A percentile compares a stretch with the other conserved stretches of the same genome.
phyloP scores from a whole-genome alignment of 2,113 vertebrate species.

The Vombatus ursinus region DNA sequence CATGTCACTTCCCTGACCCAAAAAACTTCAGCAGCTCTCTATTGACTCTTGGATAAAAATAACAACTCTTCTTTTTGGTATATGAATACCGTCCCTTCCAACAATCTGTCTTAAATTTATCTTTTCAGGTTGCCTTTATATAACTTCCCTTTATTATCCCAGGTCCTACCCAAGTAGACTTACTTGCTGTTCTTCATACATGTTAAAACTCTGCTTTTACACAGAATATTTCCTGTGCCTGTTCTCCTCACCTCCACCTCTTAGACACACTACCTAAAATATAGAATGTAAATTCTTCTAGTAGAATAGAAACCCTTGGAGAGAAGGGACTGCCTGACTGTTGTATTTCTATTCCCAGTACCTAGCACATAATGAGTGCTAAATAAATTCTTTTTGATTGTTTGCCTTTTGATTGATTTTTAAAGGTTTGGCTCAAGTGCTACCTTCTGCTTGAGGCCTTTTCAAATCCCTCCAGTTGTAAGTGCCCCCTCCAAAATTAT shows the following conservation, averaged over 20 bases:
- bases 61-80: not conserved
- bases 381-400: not conserved
- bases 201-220: not conserved
- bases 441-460: not conserved
- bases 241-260: not conserved
- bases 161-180: not conserved
- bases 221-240: not conserved
- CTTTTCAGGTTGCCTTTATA: not conserved
- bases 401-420: not conserved
- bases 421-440: not conserved
- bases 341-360: not conserved
- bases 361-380: not conserved
- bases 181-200: not conserved
- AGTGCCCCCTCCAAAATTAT: not conserved
- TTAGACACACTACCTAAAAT: not conserved
- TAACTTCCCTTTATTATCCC: not conserved
- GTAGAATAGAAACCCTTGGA: not conserved
- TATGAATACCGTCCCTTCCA: not conserved
- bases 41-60: conserved; percentile 4
- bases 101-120: not conserved
- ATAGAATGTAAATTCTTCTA: not conserved
- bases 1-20: not conserved
- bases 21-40: not conserved
- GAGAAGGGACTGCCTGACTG: not conserved
- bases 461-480: not conserved